Evolutionary conservation across 2,888 invertebrate species (phyloP).

Genomic region (Brenthis daphne): DNA sequence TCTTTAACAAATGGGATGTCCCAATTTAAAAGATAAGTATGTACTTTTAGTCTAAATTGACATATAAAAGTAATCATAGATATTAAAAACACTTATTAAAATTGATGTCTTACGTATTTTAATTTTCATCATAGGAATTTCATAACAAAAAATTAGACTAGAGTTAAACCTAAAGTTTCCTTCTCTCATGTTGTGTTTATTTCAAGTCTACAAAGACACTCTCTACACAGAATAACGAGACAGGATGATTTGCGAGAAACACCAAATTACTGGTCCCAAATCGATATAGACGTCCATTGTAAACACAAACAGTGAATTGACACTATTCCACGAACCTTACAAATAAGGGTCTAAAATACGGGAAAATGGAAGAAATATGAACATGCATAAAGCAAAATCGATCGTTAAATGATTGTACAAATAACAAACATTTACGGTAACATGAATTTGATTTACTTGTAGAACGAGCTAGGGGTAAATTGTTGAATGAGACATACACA

Average conservation of each 20-base stretch:
- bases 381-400: no score
- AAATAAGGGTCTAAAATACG: constrained; percentile 16
- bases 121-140: no score
- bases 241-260: constrained; percentile 38
- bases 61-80: constrained; percentile 5
- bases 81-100: not conserved
- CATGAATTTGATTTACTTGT: no score
- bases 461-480: no score
- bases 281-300: constrained; percentile 36
- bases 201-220: constrained; percentile 1
- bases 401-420: no score
- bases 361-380: constrained; percentile 5
- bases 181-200: not conserved
- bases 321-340: constrained; percentile 31
- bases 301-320: constrained; percentile 39
- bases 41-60: not conserved
- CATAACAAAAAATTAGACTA: no score
- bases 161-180: not conserved
- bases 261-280: constrained; percentile 37
- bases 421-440: no score
- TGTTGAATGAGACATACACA: no score
- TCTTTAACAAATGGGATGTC: not conserved
- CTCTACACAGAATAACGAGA: constrained; percentile 28
- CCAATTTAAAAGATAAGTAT: not conserved
- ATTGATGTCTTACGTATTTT: no score